phyloP scores from a whole-genome alignment of 2,888 invertebrate species.

The Eupithecia pulchellata region DNA sequence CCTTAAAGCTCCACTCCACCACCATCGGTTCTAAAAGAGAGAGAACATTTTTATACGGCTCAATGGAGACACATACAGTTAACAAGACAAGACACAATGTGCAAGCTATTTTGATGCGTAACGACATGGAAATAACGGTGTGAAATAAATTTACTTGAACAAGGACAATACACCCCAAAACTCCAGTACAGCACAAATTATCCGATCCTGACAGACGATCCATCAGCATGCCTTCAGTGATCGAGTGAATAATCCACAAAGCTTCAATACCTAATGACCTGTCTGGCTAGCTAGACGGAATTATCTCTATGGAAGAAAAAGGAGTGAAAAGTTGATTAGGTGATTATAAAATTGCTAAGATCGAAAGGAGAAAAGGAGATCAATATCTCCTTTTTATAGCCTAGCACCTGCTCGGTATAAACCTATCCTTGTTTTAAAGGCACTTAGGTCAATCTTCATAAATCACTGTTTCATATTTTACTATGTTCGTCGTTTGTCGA shows the following conservation, averaged over 20 bases:
- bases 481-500: no score
- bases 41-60: no score
- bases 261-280: slow-evolving; percentile 41
- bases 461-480: no score
- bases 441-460: no score
- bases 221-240: slow-evolving; percentile 43
- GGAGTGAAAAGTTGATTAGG: not conserved
- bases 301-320: not conserved
- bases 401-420: no score
- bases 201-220: slow-evolving; percentile 37
- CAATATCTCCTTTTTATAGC: no score
- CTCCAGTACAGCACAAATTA: slow-evolving; percentile 7
- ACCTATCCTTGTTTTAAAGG: no score
- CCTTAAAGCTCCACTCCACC: no score
- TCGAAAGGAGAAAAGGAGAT: no score
- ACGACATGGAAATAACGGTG: slow-evolving; percentile 3
- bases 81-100: slow-evolving; percentile 7
- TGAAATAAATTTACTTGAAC: slow-evolving; percentile 2
- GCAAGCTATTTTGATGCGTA: slow-evolving; percentile 2
- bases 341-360: not conserved
- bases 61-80: not conserved
- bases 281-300: not conserved
- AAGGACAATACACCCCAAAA: not conserved
- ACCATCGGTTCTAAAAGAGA: no score
- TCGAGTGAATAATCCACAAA: slow-evolving; percentile 46